Conservation (phyloP, 2,113 vertebrate genomes). For the Plecotus auritus region DNA sequence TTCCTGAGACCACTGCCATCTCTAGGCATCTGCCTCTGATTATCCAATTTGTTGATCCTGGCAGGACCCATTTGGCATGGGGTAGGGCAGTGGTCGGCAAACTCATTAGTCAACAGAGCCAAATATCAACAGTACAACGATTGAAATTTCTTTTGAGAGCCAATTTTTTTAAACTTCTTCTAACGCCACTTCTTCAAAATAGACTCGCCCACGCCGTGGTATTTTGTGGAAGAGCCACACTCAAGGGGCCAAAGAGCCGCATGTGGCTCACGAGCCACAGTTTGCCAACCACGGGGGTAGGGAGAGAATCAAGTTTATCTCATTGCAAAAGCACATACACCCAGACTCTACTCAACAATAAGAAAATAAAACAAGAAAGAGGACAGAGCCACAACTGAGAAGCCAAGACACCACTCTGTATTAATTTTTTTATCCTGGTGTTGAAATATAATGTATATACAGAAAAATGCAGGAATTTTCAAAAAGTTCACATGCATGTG, state of each 20-base stretch:
- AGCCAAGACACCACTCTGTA: neutral
- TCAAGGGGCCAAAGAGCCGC: no score
- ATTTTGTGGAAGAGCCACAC: no score
- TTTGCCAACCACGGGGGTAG: no score
- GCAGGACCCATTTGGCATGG: neutral
- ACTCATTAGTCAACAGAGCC: no score
- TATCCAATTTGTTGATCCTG: neutral
- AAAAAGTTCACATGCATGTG: neutral
- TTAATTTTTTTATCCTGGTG: neutral
- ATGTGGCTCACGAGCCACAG: no score
- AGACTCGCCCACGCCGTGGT: no score
- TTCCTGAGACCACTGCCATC: neutral
- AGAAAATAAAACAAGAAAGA: neutral
- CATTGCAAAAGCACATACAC: neutral
- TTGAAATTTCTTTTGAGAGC: no score
- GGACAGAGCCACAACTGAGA: neutral
- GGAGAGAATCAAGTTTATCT: neutral
- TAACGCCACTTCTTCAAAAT: no score
- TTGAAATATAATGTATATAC: neutral
- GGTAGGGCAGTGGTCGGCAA: no score
- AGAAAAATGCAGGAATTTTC: neutral
- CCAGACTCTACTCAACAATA: neutral
- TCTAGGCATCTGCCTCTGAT: neutral
- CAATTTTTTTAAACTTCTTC: no score
- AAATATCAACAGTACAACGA: no score